These are phyloP conservation scores for Datnioides undecimradiatus DNA, from an alignment of 2,113 vertebrate genomes.

Conservation along the genomic window DNA sequence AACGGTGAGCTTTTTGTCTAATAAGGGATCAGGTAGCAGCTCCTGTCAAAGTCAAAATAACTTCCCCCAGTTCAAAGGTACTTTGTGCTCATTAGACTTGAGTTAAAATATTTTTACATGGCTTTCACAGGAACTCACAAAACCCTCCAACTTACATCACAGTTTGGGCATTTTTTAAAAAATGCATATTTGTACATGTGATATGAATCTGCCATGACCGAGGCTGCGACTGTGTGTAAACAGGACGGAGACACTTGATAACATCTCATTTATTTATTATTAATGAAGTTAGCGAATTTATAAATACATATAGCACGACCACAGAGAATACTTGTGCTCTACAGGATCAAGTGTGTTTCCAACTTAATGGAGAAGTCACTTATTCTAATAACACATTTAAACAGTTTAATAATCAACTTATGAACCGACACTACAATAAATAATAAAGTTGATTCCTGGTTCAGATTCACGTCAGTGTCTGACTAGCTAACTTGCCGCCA, in stretches of 20 bases:
- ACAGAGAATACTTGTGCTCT: not conserved
- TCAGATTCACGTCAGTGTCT: too few species aligned
- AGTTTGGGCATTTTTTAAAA: not conserved
- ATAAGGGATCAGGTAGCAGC: constrained; percentile 9
- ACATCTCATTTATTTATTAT: not conserved
- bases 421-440: too few species aligned
- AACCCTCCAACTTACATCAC: not conserved
- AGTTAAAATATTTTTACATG: not conserved
- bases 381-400: too few species aligned
- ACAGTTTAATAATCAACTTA: too few species aligned
- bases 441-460: too few species aligned
- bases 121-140: not conserved
- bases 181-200: not conserved
- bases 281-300: constrained; percentile 5
- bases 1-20: not conserved
- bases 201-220: not conserved
- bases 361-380: too few species aligned
- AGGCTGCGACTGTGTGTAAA: not conserved
- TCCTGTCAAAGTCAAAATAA: not conserved
- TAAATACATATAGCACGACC: not conserved
- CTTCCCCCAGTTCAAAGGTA: not conserved
- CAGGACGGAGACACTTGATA: not conserved
- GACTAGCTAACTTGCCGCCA: too few species aligned
- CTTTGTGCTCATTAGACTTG: constrained; percentile 1
- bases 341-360: too few species aligned